phyloP scores from a whole-genome alignment of 2,888 invertebrate genomes.

The Prosopocoilus inquinatus region DNA sequence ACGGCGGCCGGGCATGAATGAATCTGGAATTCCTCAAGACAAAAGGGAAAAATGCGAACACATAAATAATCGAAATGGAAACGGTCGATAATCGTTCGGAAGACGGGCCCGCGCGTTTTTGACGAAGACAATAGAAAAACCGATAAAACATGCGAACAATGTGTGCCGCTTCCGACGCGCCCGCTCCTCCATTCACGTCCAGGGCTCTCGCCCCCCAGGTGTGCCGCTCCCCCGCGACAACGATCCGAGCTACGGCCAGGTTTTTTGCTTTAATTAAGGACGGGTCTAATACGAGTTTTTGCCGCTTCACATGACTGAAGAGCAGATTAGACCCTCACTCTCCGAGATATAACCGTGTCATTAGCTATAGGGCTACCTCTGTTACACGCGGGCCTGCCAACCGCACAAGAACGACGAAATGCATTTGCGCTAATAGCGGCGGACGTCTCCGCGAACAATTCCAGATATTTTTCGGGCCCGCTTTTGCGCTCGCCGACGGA shows the following conservation, averaged over 20 bases:
- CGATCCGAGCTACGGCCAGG: conserved; percentile 28
- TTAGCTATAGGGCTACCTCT: conserved; percentile 29
- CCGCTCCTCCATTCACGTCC: conserved; percentile 9
- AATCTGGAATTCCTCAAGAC: not conserved
- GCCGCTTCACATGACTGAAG: conserved; percentile 46
- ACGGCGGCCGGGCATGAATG: not conserved
- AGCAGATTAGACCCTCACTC: conserved; percentile 41
- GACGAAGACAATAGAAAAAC: conserved; percentile 17
- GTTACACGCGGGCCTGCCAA: conserved; percentile 20
- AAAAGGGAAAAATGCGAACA: not conserved
- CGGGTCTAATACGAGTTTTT: conserved; percentile 49
- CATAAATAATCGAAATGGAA: not conserved
- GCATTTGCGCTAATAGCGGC: conserved; percentile 1
- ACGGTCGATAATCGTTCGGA: conserved; percentile 1
- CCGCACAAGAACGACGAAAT: conserved; percentile 1
- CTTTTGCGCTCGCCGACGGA: not conserved
- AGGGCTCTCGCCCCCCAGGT: not conserved
- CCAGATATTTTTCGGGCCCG: not conserved
- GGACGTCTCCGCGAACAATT: not conserved
- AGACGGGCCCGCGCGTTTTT: not conserved
- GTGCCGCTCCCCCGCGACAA: conserved; percentile 22
- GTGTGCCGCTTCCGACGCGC: conserved; percentile 1
- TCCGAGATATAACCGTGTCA: conserved; percentile 38
- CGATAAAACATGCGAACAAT: conserved; percentile 18
- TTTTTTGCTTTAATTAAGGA: conserved; percentile 51